phyloP scores from a whole-genome alignment of 2,113 vertebrate species.

The Brachirus orientalis region DNA sequence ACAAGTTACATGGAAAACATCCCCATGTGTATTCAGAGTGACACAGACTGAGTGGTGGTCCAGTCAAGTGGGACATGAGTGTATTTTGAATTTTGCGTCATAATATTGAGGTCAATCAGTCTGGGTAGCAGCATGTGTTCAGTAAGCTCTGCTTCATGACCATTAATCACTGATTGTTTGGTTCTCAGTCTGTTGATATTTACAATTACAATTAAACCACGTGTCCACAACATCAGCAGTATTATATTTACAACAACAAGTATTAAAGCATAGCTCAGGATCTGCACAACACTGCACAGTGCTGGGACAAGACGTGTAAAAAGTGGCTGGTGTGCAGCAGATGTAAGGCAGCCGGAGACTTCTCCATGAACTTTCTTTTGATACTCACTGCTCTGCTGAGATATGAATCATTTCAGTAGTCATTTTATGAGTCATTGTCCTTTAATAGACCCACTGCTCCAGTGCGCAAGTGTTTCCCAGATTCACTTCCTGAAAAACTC shows the following conservation, averaged over 20 bases:
- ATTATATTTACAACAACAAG: not conserved
- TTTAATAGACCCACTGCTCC: slow-evolving; percentile 2
- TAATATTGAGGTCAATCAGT: not conserved
- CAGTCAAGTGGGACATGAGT: not conserved
- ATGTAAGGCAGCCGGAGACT: not conserved
- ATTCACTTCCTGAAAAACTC: slow-evolving; percentile 11
- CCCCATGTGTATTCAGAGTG: not conserved
- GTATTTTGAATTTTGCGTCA: not conserved
- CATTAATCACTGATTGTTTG: not conserved
- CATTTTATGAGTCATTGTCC: not conserved
- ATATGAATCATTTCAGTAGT: slow-evolving; percentile 2
- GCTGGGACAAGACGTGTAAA: not conserved
- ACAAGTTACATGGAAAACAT: not conserved
- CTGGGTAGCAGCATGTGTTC: not conserved
- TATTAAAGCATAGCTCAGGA: not conserved
- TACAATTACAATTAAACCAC: not conserved
- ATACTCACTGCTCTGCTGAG: not conserved
- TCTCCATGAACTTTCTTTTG: not conserved
- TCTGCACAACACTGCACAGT: not conserved
- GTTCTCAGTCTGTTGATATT: not conserved
- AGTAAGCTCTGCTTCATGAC: not conserved
- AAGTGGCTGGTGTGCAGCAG: not conserved
- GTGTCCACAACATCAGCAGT: not conserved
- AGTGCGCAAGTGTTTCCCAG: not conserved
- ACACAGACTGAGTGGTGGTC: not conserved